These are phyloP conservation scores for Parnassius smintheus DNA, from an alignment of 2,888 invertebrate species.

Conservation along the genomic window DNA sequence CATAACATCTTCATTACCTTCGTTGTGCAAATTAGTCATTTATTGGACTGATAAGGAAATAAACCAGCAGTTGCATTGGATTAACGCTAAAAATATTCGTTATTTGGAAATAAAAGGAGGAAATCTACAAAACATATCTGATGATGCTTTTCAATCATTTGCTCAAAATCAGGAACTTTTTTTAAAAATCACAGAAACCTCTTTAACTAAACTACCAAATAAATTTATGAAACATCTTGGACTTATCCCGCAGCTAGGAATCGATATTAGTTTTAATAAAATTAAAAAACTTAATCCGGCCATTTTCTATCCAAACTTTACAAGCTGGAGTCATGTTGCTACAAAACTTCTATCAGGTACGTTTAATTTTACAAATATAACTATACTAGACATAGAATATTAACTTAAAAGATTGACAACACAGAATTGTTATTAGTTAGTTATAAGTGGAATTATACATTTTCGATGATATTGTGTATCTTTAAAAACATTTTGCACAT, in stretches of 20 bases:
- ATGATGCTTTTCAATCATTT: conserved; percentile 88
- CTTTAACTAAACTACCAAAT: conserved; percentile 88
- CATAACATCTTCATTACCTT: conserved; percentile 86
- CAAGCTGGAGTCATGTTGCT: conserved; percentile 93
- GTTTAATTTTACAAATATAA: conserved; percentile 11
- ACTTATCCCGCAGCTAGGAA: conserved; percentile 88
- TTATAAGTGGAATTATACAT: too few relatives aligned
- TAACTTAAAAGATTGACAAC: too few relatives aligned
- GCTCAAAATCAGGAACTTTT: conserved; percentile 88
- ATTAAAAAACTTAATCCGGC: conserved; percentile 90
- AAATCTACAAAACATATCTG: conserved; percentile 86
- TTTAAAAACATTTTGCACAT: too few relatives aligned
- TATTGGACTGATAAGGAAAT: conserved; percentile 88
- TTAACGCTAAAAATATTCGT: conserved; percentile 89
- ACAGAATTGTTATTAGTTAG: too few relatives aligned
- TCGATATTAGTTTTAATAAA: conserved; percentile 91
- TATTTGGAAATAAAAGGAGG: conserved; percentile 90
- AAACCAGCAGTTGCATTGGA: conserved; percentile 87
- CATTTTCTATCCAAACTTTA: conserved; percentile 92
- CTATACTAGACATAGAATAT: too few relatives aligned
- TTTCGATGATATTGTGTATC: too few relatives aligned
- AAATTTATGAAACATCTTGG: conserved; percentile 89
- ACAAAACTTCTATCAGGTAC: conserved; percentile 91
- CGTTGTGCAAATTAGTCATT: conserved; percentile 87
- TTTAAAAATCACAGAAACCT: conserved; percentile 88